Base-by-base conservation (phyloP, 2,113 vertebrate genomes). In the Athene cunicularia region DNA sequence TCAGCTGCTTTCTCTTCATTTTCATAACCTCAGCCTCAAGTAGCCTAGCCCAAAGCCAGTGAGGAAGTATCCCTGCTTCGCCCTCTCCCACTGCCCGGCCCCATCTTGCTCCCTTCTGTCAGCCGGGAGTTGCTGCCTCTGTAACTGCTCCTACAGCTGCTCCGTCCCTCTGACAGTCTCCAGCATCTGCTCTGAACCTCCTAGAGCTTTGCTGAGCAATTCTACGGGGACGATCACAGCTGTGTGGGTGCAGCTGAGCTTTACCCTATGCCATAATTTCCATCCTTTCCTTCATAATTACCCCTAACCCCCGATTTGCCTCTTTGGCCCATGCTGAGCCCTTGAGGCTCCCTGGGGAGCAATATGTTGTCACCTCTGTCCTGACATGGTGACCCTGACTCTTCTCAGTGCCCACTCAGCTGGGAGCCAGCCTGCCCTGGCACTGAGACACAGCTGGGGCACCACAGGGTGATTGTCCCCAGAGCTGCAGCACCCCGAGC, bases 181-280 rank as follows among this genome's bases (percentile, higher is more conserved):
- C 4, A 2, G 59, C 1, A 1, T 55, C n/a, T 0, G 0, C 66
- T 73, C 15, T 56, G 43, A 92, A 64, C 37, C 20, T 63, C 63
- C 71, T 80, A 0, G 6, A 74, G 68, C 41, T 81, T 26, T 77
- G 43, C 68, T 35, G 67, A 80, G 39, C 49, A 60, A 13, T 66
- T 80, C 41, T 53, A 11, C 6, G 1, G 47, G 15, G 41, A 67
- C 62, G 28, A 59, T 56, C 55, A 62, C 30, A 41, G 58, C 41
- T 1, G 1, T 5, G 19, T 37, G 49, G 39, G 39, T 5, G 8
- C 12, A 71, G 47, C 47, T 4, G 6, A 64, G 13, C 41, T n/a
- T 53, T 8, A 50, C 9, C 32, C n/a, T 26, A 15, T n/a, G 53
- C 52, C 14, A 10, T 17, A 45, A 86, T 37, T 33, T 73, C 33